These are phyloP conservation scores for Brachionus paranguensis DNA, from an alignment of 1,140 invertebrate genomes.

Conservation along the genomic window DNA sequence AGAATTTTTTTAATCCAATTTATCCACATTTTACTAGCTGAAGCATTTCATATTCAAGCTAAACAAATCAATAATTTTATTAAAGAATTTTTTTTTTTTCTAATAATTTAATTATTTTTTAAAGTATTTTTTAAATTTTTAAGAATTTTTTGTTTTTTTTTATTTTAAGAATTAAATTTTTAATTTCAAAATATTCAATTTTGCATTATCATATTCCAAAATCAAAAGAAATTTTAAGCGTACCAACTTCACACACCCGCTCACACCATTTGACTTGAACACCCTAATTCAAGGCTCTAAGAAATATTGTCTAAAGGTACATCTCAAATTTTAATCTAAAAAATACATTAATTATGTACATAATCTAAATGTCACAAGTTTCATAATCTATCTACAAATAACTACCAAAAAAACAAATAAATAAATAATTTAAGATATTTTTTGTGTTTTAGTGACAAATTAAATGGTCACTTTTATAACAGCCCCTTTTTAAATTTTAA, in stretches of 20 bases:
- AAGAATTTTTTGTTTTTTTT: neutral
- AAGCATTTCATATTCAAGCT: neutral
- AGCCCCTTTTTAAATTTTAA: neutral
- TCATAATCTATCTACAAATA: neutral
- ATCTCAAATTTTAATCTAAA: neutral
- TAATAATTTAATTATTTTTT: neutral
- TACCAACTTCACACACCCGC: neutral
- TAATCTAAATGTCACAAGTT: neutral
- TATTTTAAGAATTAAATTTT: neutral
- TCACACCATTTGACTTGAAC: neutral
- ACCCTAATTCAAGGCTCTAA: neutral
- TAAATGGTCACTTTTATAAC: neutral
- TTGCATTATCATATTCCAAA: neutral
- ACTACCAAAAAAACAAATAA: neutral
- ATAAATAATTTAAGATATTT: neutral
- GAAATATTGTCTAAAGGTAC: neutral
- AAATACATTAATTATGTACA: neutral
- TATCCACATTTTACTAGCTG: neutral
- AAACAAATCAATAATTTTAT: neutral
- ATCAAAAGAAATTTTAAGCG: neutral
- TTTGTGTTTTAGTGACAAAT: neutral
- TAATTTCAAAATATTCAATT: neutral
- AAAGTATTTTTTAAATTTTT: neutral
- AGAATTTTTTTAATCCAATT: neutral
- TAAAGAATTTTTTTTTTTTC: neutral